A percentile compares a stretch with the other conserved stretches of the same genome.
Conservation (phyloP, 2,113 vertebrate genomes). For the Raphicerus campestris region DNA sequence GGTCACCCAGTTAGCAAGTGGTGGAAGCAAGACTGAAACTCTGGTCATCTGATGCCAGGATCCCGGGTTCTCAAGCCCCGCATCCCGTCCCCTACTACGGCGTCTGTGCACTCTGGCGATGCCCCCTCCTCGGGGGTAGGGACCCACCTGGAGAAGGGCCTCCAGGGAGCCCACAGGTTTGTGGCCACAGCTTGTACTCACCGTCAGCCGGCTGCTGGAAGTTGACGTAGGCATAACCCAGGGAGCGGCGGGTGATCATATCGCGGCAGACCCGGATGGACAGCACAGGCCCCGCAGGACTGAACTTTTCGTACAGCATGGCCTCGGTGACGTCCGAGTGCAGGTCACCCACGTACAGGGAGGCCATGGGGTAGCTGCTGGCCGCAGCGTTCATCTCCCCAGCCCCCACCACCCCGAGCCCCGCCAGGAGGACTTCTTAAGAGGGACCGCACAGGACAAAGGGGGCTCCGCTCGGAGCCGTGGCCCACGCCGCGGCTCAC, state of each 20-base stretch:
- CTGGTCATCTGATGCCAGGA: neutral
- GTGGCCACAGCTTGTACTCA: conserved; percentile 76
- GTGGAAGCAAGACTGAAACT: neutral
- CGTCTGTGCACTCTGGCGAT: neutral
- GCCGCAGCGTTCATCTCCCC: conserved; percentile 83
- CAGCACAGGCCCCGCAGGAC: conserved; percentile 97
- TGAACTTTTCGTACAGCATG: conserved; percentile 99
- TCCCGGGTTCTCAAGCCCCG: neutral
- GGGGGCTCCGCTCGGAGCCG: conserved; percentile 42
- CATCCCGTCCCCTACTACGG: neutral
- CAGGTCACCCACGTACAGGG: conserved; percentile 98
- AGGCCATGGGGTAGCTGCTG: conserved; percentile 98
- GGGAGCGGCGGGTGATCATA: conserved; percentile 97
- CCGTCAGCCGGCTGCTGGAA: conserved; percentile 98
- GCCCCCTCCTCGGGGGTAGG: neutral
- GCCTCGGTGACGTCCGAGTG: conserved; percentile 99
- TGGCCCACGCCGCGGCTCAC: conserved; percentile 63
- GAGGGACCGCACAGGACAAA: conserved; percentile 59
- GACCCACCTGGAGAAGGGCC: neutral
- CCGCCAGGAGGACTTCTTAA: conserved; percentile 62
- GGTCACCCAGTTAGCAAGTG: conserved; percentile 62
- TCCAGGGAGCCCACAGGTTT: neutral
- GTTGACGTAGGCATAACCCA: conserved; percentile 99
- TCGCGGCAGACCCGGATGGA: conserved; percentile 98
- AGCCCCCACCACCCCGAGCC: conserved; percentile 60